These are phyloP conservation scores for Brachionus angularis DNA, from an alignment of 1,140 invertebrate species.

Conservation along the genomic window DNA sequence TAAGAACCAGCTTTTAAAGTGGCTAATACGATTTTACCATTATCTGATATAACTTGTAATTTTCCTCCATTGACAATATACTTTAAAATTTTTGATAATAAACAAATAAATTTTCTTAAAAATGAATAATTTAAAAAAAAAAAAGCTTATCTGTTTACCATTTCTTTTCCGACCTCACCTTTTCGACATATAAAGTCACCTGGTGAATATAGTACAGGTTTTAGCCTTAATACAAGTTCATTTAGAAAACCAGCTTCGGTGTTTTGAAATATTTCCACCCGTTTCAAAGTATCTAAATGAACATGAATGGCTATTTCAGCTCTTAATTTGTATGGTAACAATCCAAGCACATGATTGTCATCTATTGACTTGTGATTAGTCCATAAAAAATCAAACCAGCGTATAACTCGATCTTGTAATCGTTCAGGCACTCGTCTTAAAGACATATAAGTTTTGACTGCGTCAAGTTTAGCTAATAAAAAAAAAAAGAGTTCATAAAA, in stretches of 20 bases:
- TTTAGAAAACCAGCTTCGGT: slow-evolving; percentile 97
- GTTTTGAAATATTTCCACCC: slow-evolving; percentile 93
- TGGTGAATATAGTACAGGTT: slow-evolving; percentile 92
- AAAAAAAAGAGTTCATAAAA: slow-evolving; percentile 43
- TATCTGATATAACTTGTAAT: slow-evolving; percentile 91
- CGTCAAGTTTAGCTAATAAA: slow-evolving; percentile 84
- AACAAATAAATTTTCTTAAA: slow-evolving; percentile 38
- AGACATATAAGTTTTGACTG: slow-evolving; percentile 96
- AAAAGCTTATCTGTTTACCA: slow-evolving; percentile 79
- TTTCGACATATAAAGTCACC: slow-evolving; percentile 97
- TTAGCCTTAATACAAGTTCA: slow-evolving; percentile 84
- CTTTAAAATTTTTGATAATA: slow-evolving; percentile 52
- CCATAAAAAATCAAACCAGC: slow-evolving; percentile 72
- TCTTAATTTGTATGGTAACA: slow-evolving; percentile 79
- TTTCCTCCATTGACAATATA: slow-evolving; percentile 95
- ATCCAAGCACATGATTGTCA: slow-evolving; percentile 70
- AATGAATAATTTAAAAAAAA: slow-evolving; percentile 62
- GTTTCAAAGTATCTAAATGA: slow-evolving; percentile 90
- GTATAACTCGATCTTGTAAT: slow-evolving; percentile 94
- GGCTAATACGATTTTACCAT: slow-evolving; percentile 90
- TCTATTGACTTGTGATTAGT: slow-evolving; percentile 95
- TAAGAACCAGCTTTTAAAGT: slow-evolving; percentile 87
- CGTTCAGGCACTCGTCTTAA: slow-evolving; percentile 88
- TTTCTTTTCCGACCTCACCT: slow-evolving; percentile 94
- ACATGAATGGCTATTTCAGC: slow-evolving; percentile 98